Evolutionary conservation across 2,888 invertebrate genomes (phyloP).

Genomic region (Gastracanthus pulcherrimus): DNA sequence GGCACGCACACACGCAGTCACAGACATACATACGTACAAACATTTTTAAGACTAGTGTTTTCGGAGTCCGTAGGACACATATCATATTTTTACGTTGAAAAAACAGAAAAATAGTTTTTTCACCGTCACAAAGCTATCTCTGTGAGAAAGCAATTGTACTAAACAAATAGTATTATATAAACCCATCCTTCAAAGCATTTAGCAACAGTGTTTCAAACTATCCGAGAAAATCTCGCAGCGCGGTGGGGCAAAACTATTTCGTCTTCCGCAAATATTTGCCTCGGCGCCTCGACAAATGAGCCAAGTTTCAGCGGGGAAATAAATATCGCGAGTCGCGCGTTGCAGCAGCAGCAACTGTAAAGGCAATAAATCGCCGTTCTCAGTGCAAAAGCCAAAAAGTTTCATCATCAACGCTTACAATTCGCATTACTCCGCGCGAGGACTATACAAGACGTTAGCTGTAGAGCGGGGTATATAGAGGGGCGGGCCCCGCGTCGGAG

Average conservation of each 20-base stretch:
- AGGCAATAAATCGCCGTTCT: constrained; percentile 27
- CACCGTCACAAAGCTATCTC: too few species aligned
- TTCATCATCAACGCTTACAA: constrained; percentile 6
- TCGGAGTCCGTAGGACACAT: too few species aligned
- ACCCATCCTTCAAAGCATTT: not conserved
- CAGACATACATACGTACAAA: too few species aligned
- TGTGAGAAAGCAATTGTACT: too few species aligned
- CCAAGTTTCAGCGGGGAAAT: constrained; percentile 24
- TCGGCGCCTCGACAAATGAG: constrained; percentile 22
- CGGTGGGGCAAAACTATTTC: constrained; percentile 6
- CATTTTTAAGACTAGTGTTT: too few species aligned
- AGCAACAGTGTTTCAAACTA: not conserved
- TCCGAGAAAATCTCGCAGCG: not conserved
- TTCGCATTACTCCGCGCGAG: not conserved
- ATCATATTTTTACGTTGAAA: too few species aligned
- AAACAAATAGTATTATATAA: too few species aligned
- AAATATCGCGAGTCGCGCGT: constrained; percentile 5
- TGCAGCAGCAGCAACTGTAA: not conserved
- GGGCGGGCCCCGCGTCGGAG: not conserved
- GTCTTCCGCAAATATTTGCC: constrained; percentile 18
- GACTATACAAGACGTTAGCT: not conserved
- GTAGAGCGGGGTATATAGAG: not conserved
- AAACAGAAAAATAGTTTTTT: too few species aligned
- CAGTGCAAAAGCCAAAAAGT: constrained; percentile 48
- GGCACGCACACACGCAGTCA: too few species aligned